Evolutionary conservation across 2,113 vertebrate species (phyloP), one percentile per base, ranked within the genome.

Genomic region (Serilophus lunatus): DNA sequence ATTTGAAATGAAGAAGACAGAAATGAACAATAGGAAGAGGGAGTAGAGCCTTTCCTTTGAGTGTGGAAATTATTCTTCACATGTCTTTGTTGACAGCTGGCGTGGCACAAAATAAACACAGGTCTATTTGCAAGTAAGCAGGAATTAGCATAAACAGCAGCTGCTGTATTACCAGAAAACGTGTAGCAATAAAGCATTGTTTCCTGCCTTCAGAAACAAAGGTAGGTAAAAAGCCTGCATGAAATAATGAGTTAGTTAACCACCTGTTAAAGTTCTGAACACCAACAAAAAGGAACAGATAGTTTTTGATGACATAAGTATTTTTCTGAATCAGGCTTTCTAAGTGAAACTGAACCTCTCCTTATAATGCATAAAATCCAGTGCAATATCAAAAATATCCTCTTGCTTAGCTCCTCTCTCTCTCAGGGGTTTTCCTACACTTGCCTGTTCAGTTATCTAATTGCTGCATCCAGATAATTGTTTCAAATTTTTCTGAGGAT

Each of bases 71-170:
- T 86, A 95, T 96, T 98, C 97, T 96, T 95, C 84, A 95, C 96
- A 97, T 95, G 94, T 91, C 97, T 98, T 95, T 97, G 96, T 95
- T 97, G 98, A 93, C 98, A 98, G 97, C 97, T 98, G 98, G 97
- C 35, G 2, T 95, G 95, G 95, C 89, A 95, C 97, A 96, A 95
- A 97, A 97, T 97, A 97, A 97, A 96, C 97, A 96, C 87, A 96
- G 95, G 96, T 95, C 96, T 97, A 83, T 98, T 98, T 98, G 97
- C 97, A 97, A 97, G 96, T 94, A 87, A 98, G 98, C 96, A 96
- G 95, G 94, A 97, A 98, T 98, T 97, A 96, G 97, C 97, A 97
- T 98, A 97, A 97, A 78, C 94, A 92, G 96, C 98, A 98, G 97
- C 97, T 98, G 97, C 83, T 61, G 71, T 47, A 33, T 75, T 91